Conservation (phyloP, 2,888 invertebrate genomes). For the Pecten maximus region DNA sequence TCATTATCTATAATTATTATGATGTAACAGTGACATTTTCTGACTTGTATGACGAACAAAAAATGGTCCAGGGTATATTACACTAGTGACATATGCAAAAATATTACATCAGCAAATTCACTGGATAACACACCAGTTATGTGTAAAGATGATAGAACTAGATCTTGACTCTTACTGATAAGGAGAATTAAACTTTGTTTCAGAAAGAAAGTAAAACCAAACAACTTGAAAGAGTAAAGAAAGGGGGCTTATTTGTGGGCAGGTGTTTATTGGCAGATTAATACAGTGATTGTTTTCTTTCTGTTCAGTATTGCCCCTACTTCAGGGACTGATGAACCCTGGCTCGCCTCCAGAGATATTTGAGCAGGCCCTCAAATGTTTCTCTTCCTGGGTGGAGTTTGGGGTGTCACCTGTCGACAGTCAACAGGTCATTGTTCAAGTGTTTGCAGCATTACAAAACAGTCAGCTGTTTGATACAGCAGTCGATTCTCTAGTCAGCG, state of each 20-base stretch:
- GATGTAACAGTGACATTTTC: no score
- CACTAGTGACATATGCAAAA: no score
- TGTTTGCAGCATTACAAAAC: constrained; percentile 79
- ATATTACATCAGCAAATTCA: no score
- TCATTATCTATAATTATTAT: no score
- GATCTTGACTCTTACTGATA: no score
- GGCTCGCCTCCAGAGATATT: constrained; percentile 70
- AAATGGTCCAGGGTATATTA: no score
- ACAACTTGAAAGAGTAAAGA: no score
- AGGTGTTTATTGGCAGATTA: not conserved
- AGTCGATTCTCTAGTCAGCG: constrained; percentile 86
- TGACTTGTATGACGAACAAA: no score
- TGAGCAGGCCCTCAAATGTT: constrained; percentile 80
- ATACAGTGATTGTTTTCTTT: constrained; percentile 32
- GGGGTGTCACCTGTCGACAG: constrained; percentile 84
- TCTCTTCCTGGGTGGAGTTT: constrained; percentile 86
- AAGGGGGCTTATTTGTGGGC: not conserved
- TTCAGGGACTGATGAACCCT: constrained; percentile 74
- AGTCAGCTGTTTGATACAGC: constrained; percentile 85
- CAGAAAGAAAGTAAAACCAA: no score
- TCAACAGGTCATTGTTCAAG: constrained; percentile 78
- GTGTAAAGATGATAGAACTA: no score
- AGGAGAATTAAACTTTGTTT: no score
- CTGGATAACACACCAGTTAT: no score
- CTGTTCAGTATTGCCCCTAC: constrained; percentile 77